Evolutionary conservation across 2,797 vertebrate species (phyloP).

Genomic region (Miichthys miiuy): DNA sequence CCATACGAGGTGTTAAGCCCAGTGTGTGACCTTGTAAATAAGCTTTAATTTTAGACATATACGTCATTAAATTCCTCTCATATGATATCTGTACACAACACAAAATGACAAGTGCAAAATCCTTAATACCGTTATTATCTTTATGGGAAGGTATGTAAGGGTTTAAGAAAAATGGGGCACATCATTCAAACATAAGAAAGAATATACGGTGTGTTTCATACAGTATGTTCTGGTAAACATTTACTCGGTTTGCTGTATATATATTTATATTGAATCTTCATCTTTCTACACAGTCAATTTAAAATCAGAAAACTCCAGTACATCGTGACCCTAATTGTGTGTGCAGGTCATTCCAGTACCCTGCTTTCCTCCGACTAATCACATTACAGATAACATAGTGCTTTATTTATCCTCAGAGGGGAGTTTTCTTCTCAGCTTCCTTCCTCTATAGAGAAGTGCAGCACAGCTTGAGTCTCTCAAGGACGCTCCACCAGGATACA

Average conservation of each 20-base stretch:
- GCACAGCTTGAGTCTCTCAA: constrained; percentile 11
- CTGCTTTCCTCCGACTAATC: background rate
- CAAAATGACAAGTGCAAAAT: background rate
- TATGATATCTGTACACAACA: background rate
- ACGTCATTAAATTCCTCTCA: background rate
- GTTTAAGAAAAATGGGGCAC: background rate
- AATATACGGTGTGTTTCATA: too few relatives aligned
- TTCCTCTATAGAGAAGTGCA: constrained; percentile 1
- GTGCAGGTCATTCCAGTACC: background rate
- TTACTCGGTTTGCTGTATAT: background rate
- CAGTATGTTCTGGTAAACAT: background rate
- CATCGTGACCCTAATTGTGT: background rate
- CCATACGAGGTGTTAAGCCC: background rate
- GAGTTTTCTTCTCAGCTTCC: background rate
- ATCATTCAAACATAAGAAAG: background rate
- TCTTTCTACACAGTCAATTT: background rate
- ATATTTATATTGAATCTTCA: background rate
- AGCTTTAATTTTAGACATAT: too few relatives aligned
- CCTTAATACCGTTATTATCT: background rate
- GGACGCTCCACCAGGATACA: background rate
- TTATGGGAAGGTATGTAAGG: background rate
- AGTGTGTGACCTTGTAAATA: background rate
- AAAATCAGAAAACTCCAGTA: background rate
- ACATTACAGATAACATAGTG: background rate
- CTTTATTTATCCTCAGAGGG: background rate